Base-by-base conservation (phyloP, 2,113 vertebrate genomes). In the Struthio camelus region DNA sequence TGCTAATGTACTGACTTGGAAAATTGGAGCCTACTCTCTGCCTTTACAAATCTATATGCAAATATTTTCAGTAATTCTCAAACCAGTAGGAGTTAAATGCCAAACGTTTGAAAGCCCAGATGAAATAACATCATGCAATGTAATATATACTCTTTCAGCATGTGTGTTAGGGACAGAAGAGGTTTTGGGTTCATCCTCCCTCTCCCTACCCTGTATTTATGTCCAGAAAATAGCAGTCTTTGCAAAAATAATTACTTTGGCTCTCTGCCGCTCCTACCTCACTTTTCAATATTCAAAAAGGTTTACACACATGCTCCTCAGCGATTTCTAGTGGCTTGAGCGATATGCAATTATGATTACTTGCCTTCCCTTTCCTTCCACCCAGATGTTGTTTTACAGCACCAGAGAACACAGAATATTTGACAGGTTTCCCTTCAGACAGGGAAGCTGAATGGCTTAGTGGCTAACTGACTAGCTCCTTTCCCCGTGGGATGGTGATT, bases 201-300 rank as follows among this genome's bases (percentile, higher is more conserved):
- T 46, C 73, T 79, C 89, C 59, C 86, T 53, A 58, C 20, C 38
- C 38, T 59, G 80, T 85, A 72, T 71, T 95, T 90, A 91, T 8
- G 10, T 87, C 89, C 87, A 93, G 87, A 93, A 95, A 93, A 95
- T 56, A 97, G 94, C 12, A 94, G 64, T 51, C 28, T 38, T 80
- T 82, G 27, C 23, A 96, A 85, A 93, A 96, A 51, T 91, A 90
- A 91, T 90, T 86, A 92, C 51, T 94, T 94, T 92, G 90, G 83
- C 96, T 95, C 87, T 97, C 94, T 90, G 96, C 83, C 51, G 13
- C 70, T 88, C 70, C 95, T 87, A 89, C 64, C 71, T 96, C 76
- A 91, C 51, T 91, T 96, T 85, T 81, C 89, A 96, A 69, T 93
- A 94, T 94, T 96, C 89, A 93, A 59, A 94, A 96, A 94, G 83